These are phyloP conservation scores for Digitonthophagus gazella DNA, from an alignment of 2,888 invertebrate species.

Conservation along the genomic window DNA sequence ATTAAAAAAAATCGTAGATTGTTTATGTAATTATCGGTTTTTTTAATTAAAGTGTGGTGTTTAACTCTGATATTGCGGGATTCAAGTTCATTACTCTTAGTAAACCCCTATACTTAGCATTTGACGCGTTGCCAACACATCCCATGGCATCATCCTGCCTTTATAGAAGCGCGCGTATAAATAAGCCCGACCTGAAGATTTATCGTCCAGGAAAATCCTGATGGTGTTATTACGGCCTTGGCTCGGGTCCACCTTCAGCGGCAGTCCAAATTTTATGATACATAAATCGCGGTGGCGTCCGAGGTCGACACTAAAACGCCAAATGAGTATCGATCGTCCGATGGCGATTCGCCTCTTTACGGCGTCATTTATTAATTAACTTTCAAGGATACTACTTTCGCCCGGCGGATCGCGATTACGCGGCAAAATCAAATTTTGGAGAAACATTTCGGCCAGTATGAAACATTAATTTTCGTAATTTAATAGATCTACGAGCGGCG, in stretches of 20 bases:
- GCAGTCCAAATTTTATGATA: background rate
- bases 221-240: background rate
- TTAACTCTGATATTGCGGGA: too few species aligned
- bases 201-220: background rate
- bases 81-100: background rate
- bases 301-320: background rate
- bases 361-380: background rate
- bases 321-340: background rate
- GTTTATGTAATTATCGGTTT: too few species aligned
- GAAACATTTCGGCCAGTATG: too few species aligned
- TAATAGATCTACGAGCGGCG: constrained; percentile 6
- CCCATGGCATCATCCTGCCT: background rate
- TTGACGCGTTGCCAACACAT: background rate
- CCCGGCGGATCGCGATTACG: background rate
- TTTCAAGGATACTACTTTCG: background rate
- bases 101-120: background rate
- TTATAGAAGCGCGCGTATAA: background rate
- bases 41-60: too few species aligned
- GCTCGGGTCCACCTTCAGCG: background rate
- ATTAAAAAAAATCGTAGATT: too few species aligned
- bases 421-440: background rate
- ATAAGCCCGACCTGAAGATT: background rate
- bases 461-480: too few species aligned
- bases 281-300: background rate
- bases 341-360: background rate